Conservation (phyloP, 2,888 invertebrate genomes). For the Pteria penguin region DNA sequence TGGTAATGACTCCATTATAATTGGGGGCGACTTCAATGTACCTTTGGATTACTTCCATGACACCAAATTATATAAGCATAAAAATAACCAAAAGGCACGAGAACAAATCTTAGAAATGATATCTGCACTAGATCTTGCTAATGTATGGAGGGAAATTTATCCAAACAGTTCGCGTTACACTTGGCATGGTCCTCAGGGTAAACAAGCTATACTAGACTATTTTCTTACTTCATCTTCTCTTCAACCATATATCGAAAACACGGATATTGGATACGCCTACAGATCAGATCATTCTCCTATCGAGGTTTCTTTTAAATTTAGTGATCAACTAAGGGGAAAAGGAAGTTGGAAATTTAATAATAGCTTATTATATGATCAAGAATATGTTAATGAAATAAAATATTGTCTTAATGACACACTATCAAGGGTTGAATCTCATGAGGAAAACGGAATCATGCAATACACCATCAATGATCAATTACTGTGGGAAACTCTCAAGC, state of each 20-base stretch:
- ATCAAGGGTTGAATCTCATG: no score
- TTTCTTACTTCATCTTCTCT: not conserved
- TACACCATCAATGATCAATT: no score
- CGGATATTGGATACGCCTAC: not conserved
- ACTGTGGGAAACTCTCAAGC: not conserved
- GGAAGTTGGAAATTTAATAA: slow-evolving; percentile 2
- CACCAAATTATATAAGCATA: not conserved
- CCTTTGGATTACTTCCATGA: not conserved
- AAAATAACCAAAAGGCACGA: slow-evolving; percentile 9
- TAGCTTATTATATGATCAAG: not conserved
- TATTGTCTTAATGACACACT: not conserved
- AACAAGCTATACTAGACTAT: not conserved
- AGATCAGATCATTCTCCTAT: no score
- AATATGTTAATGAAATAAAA: not conserved
- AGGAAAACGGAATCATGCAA: no score
- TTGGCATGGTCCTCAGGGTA: slow-evolving; percentile 7
- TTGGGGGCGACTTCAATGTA: slow-evolving; percentile 2
- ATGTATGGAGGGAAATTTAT: slow-evolving; percentile 7
- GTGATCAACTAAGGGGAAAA: not conserved
- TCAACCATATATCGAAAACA: not conserved
- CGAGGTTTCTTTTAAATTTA: not conserved
- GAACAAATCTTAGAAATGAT: slow-evolving; percentile 1
- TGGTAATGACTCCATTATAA: not conserved
- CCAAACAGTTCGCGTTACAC: not conserved
- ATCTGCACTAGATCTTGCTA: not conserved